These are phyloP conservation scores for Tetramorium parvispinum DNA, from an alignment of 1,140 invertebrate species.

Conservation along the genomic window DNA sequence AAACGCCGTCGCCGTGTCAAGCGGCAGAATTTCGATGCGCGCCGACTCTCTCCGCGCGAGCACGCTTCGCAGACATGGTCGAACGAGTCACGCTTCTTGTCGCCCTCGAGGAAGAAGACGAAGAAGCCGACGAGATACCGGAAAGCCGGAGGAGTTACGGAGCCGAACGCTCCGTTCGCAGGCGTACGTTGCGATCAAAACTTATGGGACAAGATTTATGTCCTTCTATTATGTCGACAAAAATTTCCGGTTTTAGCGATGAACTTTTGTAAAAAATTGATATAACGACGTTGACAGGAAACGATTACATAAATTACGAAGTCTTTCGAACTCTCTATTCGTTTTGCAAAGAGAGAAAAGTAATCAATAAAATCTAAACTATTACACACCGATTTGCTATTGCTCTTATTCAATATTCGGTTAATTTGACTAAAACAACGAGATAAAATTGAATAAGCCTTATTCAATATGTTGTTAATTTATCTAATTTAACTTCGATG, in stretches of 20 bases:
- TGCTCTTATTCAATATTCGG: no score
- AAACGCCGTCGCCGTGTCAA: constrained; percentile 31
- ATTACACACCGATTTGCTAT: no score
- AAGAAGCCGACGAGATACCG: constrained; percentile 16
- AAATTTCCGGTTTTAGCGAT: not conserved
- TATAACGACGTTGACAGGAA: not conserved
- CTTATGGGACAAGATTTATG: not conserved
- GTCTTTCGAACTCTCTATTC: not conserved
- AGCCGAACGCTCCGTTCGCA: not conserved
- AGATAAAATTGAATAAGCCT: no score
- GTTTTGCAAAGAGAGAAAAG: no score
- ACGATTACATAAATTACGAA: not conserved
- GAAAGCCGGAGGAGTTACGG: constrained; percentile 27
- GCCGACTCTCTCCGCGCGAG: constrained; percentile 25
- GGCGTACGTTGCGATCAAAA: constrained; percentile 5
- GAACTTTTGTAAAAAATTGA: not conserved
- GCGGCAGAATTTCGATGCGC: constrained; percentile 35
- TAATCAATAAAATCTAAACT: no score
- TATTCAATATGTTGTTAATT: no score
- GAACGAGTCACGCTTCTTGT: constrained; percentile 49
- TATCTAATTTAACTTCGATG: no score
- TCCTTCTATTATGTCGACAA: not conserved
- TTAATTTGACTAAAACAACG: no score
- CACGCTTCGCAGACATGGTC: not conserved
- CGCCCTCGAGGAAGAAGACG: constrained; percentile 21